Evolutionary conservation across 2,797 vertebrate genomes (phyloP), one percentile per base, ranked within the genome.

Genomic region (Arnoldichthys spilopterus): DNA sequence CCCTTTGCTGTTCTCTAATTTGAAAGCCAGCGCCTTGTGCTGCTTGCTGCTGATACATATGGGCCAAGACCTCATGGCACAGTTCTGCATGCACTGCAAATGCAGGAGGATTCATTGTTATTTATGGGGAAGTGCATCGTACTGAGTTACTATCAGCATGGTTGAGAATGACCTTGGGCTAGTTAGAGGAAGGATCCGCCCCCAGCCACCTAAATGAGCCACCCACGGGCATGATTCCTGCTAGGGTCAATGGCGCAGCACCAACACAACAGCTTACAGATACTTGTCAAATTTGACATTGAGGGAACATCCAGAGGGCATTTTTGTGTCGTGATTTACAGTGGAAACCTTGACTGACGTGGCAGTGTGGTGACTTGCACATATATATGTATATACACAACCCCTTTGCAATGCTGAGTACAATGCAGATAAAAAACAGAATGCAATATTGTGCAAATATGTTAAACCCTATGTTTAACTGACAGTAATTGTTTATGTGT

Each of bases 1-100:
- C 26, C 54, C 47, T 80, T 75, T 75, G 49, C 78, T 43, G 49
- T 59, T 80, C 76, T 70, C 59, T 84, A 85, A 87, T 76, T 32
- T 75, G 69, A 75, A 82, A 80, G 72, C 72, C 75, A 34, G 47
- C 64, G 16, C 16, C 12, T 56, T 18, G 45, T 74, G 9, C 8
- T 45, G 28, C 56, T 64, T 24, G 18, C 12, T 69, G 67, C 74
- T 73, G 64, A 54, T 51, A 61, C 58, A 45, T 58, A 76, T 49
- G 47, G 47, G 58, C 51, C 68, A 61, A 69, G 64, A 66, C 22
- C 12, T 12, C 20, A 76, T n/a, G 51, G 22, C 64, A 43, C 24
- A 37, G 66, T 30, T 63, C 22, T 34, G 80, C 64, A 54, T 68
- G 22, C 54, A 32, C 62, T 6, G 28, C 9, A 40, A 62, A 69